Percentiles rank a stretch among this genome's conserved stretches.
These are phyloP conservation scores for Pheosia gnoma DNA, from an alignment of 2,888 invertebrate species.

Conservation along the genomic window DNA sequence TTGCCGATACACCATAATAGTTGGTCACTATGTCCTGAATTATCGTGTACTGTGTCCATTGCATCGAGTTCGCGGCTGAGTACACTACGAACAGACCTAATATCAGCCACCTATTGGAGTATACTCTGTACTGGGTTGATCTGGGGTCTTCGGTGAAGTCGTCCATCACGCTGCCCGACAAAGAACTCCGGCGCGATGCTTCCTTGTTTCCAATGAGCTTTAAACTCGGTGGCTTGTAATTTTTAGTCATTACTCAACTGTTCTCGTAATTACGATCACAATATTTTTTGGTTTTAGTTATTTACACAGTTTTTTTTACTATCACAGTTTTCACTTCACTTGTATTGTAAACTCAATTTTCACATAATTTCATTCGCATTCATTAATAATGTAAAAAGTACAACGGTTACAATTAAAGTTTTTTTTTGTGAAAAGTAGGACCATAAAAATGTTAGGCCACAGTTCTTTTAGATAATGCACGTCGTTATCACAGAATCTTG, in stretches of 20 bases:
- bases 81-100: conserved; percentile 92
- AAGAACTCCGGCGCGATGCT: conserved; percentile 33
- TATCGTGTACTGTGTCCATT: conserved; percentile 98
- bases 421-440: no score
- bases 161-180: conserved; percentile 63
- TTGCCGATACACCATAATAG: conserved; percentile 88
- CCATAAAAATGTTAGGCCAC: neutral
- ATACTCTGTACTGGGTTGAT: conserved; percentile 80
- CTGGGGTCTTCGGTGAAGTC: conserved; percentile 38
- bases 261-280: no score
- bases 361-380: neutral
- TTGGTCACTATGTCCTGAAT: conserved; percentile 91
- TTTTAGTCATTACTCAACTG: conserved; percentile 23
- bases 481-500: conserved; percentile 2
- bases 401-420: no score
- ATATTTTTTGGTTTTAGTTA: neutral
- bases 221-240: conserved; percentile 24
- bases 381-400: neutral
- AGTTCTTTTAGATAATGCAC: neutral
- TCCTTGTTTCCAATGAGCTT: conserved; percentile 41
- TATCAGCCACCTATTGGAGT: conserved; percentile 91
- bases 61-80: conserved; percentile 95
- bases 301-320: neutral
- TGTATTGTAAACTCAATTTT: neutral
- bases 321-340: neutral